Conservation (phyloP, 2,113 vertebrate species). For the Oreochromis spilurus region DNA sequence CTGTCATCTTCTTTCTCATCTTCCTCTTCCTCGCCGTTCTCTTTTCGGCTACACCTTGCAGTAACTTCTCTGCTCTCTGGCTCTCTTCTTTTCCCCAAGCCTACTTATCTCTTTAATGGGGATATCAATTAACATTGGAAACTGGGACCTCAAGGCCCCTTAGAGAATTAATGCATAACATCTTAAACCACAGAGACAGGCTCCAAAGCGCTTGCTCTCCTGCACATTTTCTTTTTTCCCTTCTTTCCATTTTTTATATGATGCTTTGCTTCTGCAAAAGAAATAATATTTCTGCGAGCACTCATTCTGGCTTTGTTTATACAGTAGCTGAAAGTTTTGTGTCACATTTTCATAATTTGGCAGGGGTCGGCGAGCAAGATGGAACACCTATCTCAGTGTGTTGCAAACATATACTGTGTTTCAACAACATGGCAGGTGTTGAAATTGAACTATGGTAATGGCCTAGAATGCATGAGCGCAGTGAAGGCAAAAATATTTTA, state of each 20-base stretch:
- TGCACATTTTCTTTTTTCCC: background rate
- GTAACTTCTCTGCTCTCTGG: conserved; percentile 27
- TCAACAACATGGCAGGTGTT: conserved; percentile 20
- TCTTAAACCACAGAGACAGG: conserved; percentile 33
- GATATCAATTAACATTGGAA: conserved; percentile 67
- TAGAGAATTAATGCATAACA: conserved; percentile 51
- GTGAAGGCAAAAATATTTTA: background rate
- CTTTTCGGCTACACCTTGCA: background rate
- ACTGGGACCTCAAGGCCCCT: conserved; percentile 42
- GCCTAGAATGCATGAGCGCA: background rate
- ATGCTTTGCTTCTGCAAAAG: conserved; percentile 1
- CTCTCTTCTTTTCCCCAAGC: conserved; percentile 3
- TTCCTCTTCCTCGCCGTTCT: background rate
- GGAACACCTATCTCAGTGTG: background rate
- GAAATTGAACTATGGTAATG: conserved; percentile 11
- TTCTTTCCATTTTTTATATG: background rate
- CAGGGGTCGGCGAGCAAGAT: background rate
- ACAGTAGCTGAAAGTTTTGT: conserved; percentile 12
- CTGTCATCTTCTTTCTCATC: background rate
- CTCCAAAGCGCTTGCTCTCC: background rate
- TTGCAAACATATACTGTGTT: background rate
- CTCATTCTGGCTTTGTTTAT: conserved; percentile 18
- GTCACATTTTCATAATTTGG: conserved; percentile 7
- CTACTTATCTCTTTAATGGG: conserved; percentile 61
- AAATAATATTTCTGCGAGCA: background rate